Percentiles rank a stretch among this genome's conserved stretches.
phyloP scores from a whole-genome alignment of 2,113 vertebrate genomes.

The Neotragus pygmaeus region DNA sequence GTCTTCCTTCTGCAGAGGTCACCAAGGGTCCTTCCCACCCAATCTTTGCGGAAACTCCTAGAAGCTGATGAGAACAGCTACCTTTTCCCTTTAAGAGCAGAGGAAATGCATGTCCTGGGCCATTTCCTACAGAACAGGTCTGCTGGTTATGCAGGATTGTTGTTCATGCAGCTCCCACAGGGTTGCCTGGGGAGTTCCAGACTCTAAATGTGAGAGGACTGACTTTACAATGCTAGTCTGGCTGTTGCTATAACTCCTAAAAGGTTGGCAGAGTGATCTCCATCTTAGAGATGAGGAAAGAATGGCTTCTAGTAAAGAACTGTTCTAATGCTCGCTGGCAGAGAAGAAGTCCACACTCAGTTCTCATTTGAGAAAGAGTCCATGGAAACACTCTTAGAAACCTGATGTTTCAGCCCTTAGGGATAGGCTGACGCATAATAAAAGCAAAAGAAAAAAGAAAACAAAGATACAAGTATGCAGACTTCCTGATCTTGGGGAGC shows the following conservation, averaged over 20 bases:
- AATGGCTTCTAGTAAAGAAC: not conserved
- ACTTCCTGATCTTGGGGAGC: not conserved
- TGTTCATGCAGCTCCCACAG: accelerated
- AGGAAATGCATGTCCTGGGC: not conserved
- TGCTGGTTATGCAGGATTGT: too few relatives aligned
- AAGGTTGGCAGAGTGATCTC: not conserved
- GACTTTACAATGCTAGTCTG: not conserved
- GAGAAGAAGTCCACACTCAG: too few relatives aligned
- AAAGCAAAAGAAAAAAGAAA: not conserved
- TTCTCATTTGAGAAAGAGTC: not conserved
- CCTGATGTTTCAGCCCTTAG: accelerated
- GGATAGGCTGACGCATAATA: not conserved
- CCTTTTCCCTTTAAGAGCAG: not conserved
- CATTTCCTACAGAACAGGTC: too few relatives aligned
- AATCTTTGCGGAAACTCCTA: not conserved
- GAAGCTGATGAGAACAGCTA: not conserved
- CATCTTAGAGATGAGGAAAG: too few relatives aligned
- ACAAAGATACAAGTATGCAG: not conserved
- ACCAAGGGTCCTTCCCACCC: not conserved
- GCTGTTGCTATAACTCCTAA: not conserved
- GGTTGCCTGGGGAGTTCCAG: not conserved
- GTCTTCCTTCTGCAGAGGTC: not conserved
- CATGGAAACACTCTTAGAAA: not conserved
- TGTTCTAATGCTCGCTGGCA: too few relatives aligned
- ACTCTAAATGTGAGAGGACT: not conserved